Evolutionary conservation across 2,888 invertebrate genomes (phyloP).

Genomic region (Zhuqinia jingwanae): DNA sequence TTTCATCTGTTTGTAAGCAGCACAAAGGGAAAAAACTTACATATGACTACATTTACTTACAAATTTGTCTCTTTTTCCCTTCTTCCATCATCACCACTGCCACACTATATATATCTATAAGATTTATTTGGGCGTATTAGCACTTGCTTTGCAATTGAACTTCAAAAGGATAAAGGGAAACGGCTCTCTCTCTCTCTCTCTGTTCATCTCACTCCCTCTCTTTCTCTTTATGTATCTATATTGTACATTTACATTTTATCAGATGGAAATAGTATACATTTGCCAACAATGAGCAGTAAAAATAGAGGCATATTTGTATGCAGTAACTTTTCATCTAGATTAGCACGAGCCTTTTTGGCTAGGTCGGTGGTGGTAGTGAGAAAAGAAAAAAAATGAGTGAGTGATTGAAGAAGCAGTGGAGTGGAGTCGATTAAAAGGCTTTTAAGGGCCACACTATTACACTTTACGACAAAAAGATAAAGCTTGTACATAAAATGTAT

Average conservation of each 20-base stretch:
- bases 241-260: slow-evolving; percentile 26
- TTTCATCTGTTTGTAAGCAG: not conserved
- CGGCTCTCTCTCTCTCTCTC: not conserved
- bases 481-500: slow-evolving; percentile 51
- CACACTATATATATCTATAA: not conserved
- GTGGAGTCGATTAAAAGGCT: slow-evolving; percentile 72
- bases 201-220: too few species aligned
- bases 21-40: not conserved
- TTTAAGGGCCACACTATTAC: slow-evolving; percentile 68
- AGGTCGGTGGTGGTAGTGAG: not conserved
- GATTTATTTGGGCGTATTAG: not conserved
- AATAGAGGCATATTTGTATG: not conserved
- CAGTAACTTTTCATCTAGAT: not conserved
- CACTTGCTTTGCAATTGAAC: slow-evolving; percentile 55
- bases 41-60: not conserved
- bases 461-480: slow-evolving; percentile 54
- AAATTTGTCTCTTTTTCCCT: slow-evolving; percentile 5
- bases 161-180: slow-evolving; percentile 56
- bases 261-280: slow-evolving; percentile 16
- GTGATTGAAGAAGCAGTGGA: slow-evolving; percentile 66
- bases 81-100: not conserved
- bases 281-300: not conserved
- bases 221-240: not conserved
- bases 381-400: slow-evolving; percentile 50
- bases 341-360: slow-evolving; percentile 3